Evolutionary conservation across 2,797 vertebrate species (phyloP), one percentile per base, ranked within the genome.

Genomic region (Megalops cyprinoides): DNA sequence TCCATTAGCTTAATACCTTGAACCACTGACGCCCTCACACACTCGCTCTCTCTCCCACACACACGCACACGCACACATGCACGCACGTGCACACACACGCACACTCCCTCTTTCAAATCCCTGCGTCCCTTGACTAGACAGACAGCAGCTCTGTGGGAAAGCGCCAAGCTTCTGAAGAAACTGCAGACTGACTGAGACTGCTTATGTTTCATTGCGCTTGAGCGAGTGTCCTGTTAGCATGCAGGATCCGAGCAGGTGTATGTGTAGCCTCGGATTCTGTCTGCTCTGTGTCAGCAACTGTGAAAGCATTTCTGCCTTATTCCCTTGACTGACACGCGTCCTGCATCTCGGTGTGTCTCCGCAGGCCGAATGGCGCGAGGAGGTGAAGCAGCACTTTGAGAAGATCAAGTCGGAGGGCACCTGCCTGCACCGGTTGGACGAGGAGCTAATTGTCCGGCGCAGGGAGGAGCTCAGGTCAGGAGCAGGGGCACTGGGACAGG

Each of bases 381-480:
- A 98, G 87, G 97, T 98, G 84, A 96, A 97, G 89, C 94, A 97
- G 81, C 97, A 99, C 91, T 99, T 99, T 83, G 97, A 99, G 92
- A 97, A 99, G 93, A 98, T 99, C 89, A 99, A 99, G 81, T 98
- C 97, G 0, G 98, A 99, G 90, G 98, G 97, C 28, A 98, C 98
- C 0, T 99, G 97, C 88, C 92, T 99, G 77, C 97, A 99, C 87
- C 92, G 97, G 73, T 92, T 99, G 86, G 97, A 99, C n/a, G 98
- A 99, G 88, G 97, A 99, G 87, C 92, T 99, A 81, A 97, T 99
- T 89, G 96, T 96, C 88, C 92, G 97, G 0, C 94, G 98, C 73
- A 93, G 97, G 25, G 97, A 99, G 84, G 98, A 99, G 78, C 97
- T 99, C 82, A 96, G 98, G 98, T 98, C 56, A 83, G 51, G 12